Conservation (phyloP, 2,888 invertebrate genomes). For the Campaea margaritaria region DNA sequence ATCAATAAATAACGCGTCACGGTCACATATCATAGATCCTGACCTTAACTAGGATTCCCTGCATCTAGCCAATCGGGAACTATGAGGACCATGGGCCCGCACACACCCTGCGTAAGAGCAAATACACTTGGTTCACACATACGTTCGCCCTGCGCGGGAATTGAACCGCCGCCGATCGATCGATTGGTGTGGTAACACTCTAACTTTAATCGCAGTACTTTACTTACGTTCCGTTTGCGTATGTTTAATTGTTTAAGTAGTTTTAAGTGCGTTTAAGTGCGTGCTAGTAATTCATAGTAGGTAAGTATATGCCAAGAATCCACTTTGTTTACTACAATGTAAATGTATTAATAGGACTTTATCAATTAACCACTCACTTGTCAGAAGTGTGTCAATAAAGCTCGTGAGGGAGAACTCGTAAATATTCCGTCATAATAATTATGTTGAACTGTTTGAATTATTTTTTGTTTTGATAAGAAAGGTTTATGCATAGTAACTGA, state of each 20-base stretch:
- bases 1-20: background rate
- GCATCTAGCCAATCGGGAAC: no score
- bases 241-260: no score
- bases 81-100: no score
- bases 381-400: constrained; percentile 12
- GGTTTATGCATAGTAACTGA: background rate
- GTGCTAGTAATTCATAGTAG: constrained; percentile 8
- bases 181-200: no score
- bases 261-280: no score
- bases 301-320: background rate
- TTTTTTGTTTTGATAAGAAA: constrained; percentile 13
- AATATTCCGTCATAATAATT: background rate
- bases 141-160: no score
- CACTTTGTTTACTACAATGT: constrained; percentile 21
- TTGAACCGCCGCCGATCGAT: no score
- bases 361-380: constrained; percentile 13
- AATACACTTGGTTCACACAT: no score
- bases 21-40: no score
- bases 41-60: no score
- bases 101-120: no score
- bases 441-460: constrained; percentile 8
- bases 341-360: constrained; percentile 21
- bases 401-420: constrained; percentile 8
- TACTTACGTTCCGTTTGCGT: background rate
- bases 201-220: no score